Evolutionary conservation across 2,888 invertebrate species (phyloP), one percentile per base, ranked within the genome.

Genomic region (Dorcus parallelipipedus): DNA sequence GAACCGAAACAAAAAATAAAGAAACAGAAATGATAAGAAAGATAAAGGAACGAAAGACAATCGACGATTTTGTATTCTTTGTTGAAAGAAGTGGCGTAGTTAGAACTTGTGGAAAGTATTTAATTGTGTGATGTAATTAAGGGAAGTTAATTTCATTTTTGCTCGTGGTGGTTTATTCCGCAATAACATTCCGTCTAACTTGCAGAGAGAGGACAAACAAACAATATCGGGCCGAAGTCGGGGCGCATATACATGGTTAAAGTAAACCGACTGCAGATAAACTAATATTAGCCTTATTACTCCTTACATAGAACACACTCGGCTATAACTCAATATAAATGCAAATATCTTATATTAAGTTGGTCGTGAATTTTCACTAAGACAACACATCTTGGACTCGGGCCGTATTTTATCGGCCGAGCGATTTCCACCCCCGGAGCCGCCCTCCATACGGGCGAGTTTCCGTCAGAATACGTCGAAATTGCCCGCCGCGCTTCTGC

Each of bases 291-390:
- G 72, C 75, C 75, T 70, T 76, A 74, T 74, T 74, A 74, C 73
- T 67, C 62, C 67, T 61, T 69, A 69, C 68, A 71, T 68, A 71
- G 71, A 69, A 69, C 69, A 70, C 66, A 74, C 66, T 67, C 42
- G 39, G 69, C 72, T 71, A 75, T 77, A 77, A 77, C 76, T 78
- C 76, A 75, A 77, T 77, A 77, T 77, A 77, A 77, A 78, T 78
- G 78, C 77, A 76, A 78, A 78, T 77, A 77, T 75, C 76, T 76
- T 74, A 75, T 74, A 76, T 75, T 75, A 75, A 75, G 75, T 76
- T 76, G 69, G 70, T 67, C 71, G 70, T 76, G 74, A 73, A 75
- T 76, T 76, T 76, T 76, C 76, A 69, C 73, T 75, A 73, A 75
- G 75, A 76, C 76, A 76, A 76, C 75, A 75, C 68, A 70, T 71